Evolutionary conservation across 2,888 invertebrate species (phyloP), one percentile per base, ranked within the genome.

Genomic region (Drosophila lutescens): DNA sequence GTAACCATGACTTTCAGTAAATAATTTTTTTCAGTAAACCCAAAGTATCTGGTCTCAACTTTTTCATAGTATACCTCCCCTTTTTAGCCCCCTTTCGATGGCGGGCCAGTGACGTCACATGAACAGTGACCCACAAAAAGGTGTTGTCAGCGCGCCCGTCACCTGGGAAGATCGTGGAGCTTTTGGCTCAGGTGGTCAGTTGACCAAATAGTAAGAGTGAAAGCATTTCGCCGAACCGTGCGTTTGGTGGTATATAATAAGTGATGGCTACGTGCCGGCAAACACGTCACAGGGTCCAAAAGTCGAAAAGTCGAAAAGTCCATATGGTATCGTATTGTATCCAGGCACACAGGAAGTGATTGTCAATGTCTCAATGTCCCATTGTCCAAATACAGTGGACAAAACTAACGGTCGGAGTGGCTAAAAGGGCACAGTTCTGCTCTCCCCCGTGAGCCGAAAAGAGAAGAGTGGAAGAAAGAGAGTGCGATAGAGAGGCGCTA

Each of bases 191-290:
- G 9, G 8, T 20, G 60, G 41, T 17, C 59, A 49, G 54, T 55
- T 49, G 51, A 66, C 59, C 77, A 81, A 73, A 75, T 71, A 71
- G 76, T 85, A 82, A 83, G 88, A 83, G 88, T 83, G 83, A 83
- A 83, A 83, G 83, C 83, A 83, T 87, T 83, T 83, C 76, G 71
- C 88, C 77, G 49, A 32, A 67, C 36, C 55, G 56, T 15, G 6
- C 30, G 34, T 20, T 15, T 12, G 13, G 1, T 23, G 9, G 65
- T 40, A 40, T 30, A 20, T 20, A 20, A 20, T 20, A 34, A 34
- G 55, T 36, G 9, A 13, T 55, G 87, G 49, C 71, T 79, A 85
- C 85, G 88, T 85, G 88, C 86, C 77, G 80, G 86, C 75, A 86
- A 88, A 80, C 88, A 88, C 79, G 78, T 83, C 79, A 68, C 69